Evolutionary conservation across 2,113 vertebrate species (phyloP), one percentile per base, ranked within the genome.

Genomic region (Boulengeromyrus knoepffleri): DNA sequence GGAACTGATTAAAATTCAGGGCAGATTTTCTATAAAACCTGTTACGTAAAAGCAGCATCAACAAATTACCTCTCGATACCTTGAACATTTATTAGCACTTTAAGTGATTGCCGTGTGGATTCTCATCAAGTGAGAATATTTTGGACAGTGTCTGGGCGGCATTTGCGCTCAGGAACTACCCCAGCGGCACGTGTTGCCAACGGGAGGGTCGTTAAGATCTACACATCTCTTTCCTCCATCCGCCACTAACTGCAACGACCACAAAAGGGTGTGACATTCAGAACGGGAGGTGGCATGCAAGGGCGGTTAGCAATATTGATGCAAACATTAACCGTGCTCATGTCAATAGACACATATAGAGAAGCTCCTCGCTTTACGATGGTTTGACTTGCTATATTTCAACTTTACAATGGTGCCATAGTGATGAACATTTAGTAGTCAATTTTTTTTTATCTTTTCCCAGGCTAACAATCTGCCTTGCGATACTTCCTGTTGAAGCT

Each of bases 121-220:
- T 70, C 89, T 89, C 21, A 36, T 36, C 9, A 46, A 93, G 90
- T 93, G 91, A 92, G 92, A 93, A 93, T 93, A 93, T 94, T 94
- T 94, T 92, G 93, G 91, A 89, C 90, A 39, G 88, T 89, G 90
- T 93, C 93, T 49, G 92, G 90, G 92, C 89, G 88, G 92, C 93
- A 93, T 94, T 93, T 92, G 93, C 5, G 17, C 42, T 83, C 77
- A 21, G 36, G 36, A 83, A 31, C 66, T n/a, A 36, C 24, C 27
- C 74, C 15, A 0, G 17, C 36, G 7, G 31, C 36, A 17, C 36
- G 36, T 19, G 17, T 42, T 42, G 74, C 74, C 15, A 42, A 80
- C 3, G 36, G 31, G 74, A 19, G 15, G 6, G 74, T 80, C 74
- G 3, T 77, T 77, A 39, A 77, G 31, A 8, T 19, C 74, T 19